Base-by-base conservation (phyloP, 2,888 invertebrate species). In the Unio delphinus region DNA sequence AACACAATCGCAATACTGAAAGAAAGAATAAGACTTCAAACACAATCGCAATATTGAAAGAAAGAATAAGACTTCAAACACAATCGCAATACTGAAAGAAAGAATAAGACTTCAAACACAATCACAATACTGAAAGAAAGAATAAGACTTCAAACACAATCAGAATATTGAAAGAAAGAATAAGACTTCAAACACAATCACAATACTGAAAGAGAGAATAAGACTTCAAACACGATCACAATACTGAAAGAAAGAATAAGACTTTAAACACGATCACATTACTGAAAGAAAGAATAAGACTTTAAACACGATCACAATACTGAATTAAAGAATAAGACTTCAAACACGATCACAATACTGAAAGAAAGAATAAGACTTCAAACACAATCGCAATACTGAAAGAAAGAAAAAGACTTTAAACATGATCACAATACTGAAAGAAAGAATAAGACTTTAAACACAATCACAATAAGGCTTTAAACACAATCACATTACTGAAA, bases 271-370 rank as follows among this genome's bases (percentile, higher is more conserved):
- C 7, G 8, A 34, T 7, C 7, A 34, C 7, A 7, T 8, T 34
- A 7, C 34, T 34, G 34, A 34, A 34, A 34, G 7, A 34, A 34
- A 7, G 34, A 34, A 23, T 23, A 23, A 91, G 60, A 91, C 79
- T 82, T 91, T 91, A 81, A 91, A 91, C n/a, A 90, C 90, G 64
- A 90, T 85, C 45, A 91, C 90, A 61, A 92, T 89, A 75, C 91
- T 89, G 84, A 65, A 87, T 86, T 15, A 73, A 55, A 66, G 68
- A 64, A 55, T 8, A 61, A 34, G 34, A 34, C 34, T 34, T 34
- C 8, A 34, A 34, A 34, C 34, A 34, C 7, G 8, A 34, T 7
- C 7, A 34, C 7, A 7, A 34, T 34, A 7, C 34, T 34, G 34
- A 34, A 34, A 34, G 34, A 34, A 34, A 7, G 34, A 34, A 23